Base-by-base conservation (phyloP, 2,113 vertebrate genomes). In the Egretta garzetta region DNA sequence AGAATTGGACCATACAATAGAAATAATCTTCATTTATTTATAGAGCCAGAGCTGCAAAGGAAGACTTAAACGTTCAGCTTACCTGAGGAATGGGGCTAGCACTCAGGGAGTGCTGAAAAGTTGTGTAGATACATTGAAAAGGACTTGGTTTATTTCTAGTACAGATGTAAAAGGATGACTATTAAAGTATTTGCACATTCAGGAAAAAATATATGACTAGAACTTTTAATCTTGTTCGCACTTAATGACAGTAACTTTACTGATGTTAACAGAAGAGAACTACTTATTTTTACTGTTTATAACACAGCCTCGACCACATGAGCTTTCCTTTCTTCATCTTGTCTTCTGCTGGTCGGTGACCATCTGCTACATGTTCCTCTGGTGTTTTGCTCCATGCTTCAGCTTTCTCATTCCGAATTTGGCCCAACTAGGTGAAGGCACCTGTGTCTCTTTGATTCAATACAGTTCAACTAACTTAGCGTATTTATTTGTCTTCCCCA, bases 1-100 rank as follows among this genome's bases (percentile, higher is more conserved):
- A 73, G 74, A 92, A 66, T 41, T 62, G 80, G 53, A 90, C 80
- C 67, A 90, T 55, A 68, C 49, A 92, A 88, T 58, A 86, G 70
- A 88, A 91, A 86, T 43, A 70, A 77, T 73, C 56, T 84, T 90
- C 2, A 16, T 41, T 95, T 66, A 79, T 80, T 66, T 49, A 43
- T 9, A 53, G 67, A 86, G 24, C 17, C 49, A 86, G 81, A 50
- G 45, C 53, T 88, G 58, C 30, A 39, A 53, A 76, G 43, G 18
- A 81, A 59, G 30, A n/a, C 39, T 92, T 21, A 12, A 9, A 76
- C 9, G 5, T n/a, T 68, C 71, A 53, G 49, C 45, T 73, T 79
- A 86, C 21, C 63, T 73, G 47, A 32, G 23, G 62, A 63, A 77
- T 9, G 9, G 20, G 17, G 49, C 22, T 49, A 20, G 27, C 26